Evolutionary conservation across 1,140 invertebrate genomes (phyloP), one percentile per base, ranked within the genome.

Genomic region (Plutomurus gul): DNA sequence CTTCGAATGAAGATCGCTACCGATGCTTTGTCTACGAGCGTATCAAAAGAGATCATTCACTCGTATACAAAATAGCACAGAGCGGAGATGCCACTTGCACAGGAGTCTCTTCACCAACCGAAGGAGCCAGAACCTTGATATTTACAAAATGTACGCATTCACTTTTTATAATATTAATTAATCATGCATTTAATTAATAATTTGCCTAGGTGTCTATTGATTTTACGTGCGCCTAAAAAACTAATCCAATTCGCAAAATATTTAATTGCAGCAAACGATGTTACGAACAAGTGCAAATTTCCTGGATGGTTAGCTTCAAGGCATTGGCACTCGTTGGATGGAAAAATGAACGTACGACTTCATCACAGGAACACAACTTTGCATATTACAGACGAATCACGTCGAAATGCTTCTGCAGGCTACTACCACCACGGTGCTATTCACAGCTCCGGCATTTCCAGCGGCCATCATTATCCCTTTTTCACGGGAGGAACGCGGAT

Each of bases 1-100:
- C 93, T 76, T 93, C 93, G 82, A 95, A 95, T 87, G 95, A 96
- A 86, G 95, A 96, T 86, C 91, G 93, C 76, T 97, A 95, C 87
- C 89, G 95, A 79, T 96, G 95, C 89, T 97, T 96, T 88, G 94
- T 96, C 39, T 95, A 94, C 87, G 94, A 95, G 87, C 92, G 93
- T 88, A 91, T 80, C 40, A 37, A 84, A 85, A 36, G 16, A 25
- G 33, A 77, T 33, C 47, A 39, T 13, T 60, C 33, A 20, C 86
- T 88, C 78, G 86, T 93, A 85, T 94, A 93, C 87, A 90, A 91
- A 82, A 91, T 95, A 65, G 93, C 93, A 0, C 93, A 96, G 87
- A 94, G 93, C 65, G 94, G 94, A 13, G 81, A 79, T 43, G 78
- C 77, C 1, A 76, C 72, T 39, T 82, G 77, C 30, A 46, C 94